A percentile compares a stretch with the other conserved stretches of the same genome.
These are phyloP conservation scores for Rhegmatorhina hoffmannsi DNA, from an alignment of 2,113 vertebrate species.

Conservation along the genomic window DNA sequence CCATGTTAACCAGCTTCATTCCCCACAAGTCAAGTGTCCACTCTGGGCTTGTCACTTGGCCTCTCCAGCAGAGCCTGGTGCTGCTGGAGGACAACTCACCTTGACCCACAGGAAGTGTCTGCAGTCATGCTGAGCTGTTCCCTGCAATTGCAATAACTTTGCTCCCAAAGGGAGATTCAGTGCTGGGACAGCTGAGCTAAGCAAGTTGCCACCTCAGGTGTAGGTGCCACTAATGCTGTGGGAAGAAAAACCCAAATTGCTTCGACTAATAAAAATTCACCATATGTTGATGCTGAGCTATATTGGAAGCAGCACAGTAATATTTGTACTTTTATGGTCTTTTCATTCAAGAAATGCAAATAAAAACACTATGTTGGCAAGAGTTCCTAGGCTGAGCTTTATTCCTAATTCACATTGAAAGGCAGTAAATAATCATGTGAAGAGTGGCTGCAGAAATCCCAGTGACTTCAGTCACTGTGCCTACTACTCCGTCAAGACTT, in stretches of 20 bases:
- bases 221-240: neutral
- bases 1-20: neutral
- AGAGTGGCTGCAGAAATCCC: neutral
- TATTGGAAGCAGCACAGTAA: neutral
- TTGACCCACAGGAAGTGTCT: rapidly evolving
- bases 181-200: rapidly evolving
- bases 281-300: neutral
- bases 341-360: constrained; percentile 12
- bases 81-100: neutral
- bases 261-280: neutral
- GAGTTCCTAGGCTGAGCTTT: neutral
- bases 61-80: rapidly evolving
- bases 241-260: neutral
- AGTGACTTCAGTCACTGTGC: neutral
- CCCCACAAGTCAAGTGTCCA: rapidly evolving
- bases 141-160: neutral
- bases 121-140: neutral
- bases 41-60: neutral
- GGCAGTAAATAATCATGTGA: neutral
- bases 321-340: neutral
- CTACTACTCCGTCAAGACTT: neutral
- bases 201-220: neutral
- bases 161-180: neutral
- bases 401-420: neutral
- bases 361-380: neutral